Evolutionary conservation across 2,888 invertebrate genomes (phyloP), one percentile per base, ranked within the genome.

Genomic region (Amblyjoppa fuscipennis): DNA sequence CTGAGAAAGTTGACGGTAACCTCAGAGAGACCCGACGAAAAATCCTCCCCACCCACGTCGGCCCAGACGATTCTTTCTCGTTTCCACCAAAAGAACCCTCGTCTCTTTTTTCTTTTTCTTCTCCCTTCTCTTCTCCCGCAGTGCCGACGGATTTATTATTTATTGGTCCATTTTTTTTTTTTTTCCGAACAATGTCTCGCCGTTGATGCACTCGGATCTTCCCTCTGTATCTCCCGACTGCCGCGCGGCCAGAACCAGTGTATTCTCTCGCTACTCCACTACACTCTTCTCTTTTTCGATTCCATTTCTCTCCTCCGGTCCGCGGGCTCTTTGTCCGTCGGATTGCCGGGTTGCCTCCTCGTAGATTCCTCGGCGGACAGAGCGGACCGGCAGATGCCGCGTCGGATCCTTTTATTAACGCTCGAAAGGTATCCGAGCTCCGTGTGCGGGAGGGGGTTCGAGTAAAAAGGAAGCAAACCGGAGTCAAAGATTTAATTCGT

Each of bases 401-500:
- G 49, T 77, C 66, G 68, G 68, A 81, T 70, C 83, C 79, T 83
- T 79, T 83, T 79, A 83, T 83, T 75, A 79, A 79, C 78, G 83
- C 79, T 83, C 70, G 78, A 59, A 76, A 56, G 41, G 75, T 71
- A 79, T 78, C 69, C 66, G 77, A 61, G 59, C 69, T 81, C 81
- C 34, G 61, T 20, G 51, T 59, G 73, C 11, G 20, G 68, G 71
- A 73, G 66, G 66, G 16, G 16, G 3, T 45, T 4, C 13, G 4
- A 61, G 61, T 71, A 59, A 73, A 70, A 56, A 81, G 61, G 41
- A 68, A 49, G 74, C 79, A 56, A 45, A 82, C 64, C 53, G 28
- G 70, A 76, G 71, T 80, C 73, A 77, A 80, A 83, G 80, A 86
- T 79, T 83, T 87, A 87, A 87, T 86, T 86, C 78, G 80, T 81